A percentile compares a stretch with the other conserved stretches of the same genome.
Conservation (phyloP, 2,113 vertebrate genomes). For the Azemiops feae region DNA sequence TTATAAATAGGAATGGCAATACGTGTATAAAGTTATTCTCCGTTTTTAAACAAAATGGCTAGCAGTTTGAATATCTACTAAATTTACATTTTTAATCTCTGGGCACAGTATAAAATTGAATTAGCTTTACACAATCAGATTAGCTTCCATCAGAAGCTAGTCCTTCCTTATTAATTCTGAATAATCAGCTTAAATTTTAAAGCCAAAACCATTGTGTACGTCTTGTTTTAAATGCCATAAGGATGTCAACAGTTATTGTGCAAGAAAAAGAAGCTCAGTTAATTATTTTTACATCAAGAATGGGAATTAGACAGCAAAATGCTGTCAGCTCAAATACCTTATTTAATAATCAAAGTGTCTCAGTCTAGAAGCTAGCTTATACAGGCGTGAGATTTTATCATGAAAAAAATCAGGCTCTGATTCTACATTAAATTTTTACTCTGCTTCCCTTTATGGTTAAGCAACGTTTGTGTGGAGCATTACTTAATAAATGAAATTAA, state of each 20-base stretch:
- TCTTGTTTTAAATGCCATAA: conserved; percentile 55
- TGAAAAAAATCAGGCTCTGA: conserved; percentile 19
- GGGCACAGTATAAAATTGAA: background rate
- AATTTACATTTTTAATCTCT: conserved; percentile 14
- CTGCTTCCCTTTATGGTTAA: background rate
- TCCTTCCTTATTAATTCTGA: conserved; percentile 48
- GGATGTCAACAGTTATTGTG: conserved; percentile 44
- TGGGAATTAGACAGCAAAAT: conserved; percentile 43
- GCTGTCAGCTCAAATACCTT: conserved; percentile 28
- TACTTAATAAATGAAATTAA: background rate
- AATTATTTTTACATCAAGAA: conserved; percentile 61
- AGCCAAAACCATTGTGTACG: conserved; percentile 41
- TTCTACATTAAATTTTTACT: conserved; percentile 27
- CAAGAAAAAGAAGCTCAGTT: conserved; percentile 47
- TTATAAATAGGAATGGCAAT: background rate
- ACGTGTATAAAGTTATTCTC: background rate
- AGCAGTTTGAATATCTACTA: background rate
- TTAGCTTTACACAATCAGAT: conserved; percentile 26
- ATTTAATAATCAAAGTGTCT: conserved; percentile 36
- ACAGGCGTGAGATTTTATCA: conserved; percentile 10
- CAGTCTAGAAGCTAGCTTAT: conserved; percentile 6
- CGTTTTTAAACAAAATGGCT: background rate
- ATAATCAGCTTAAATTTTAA: conserved; percentile 52
- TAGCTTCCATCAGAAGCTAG: conserved; percentile 6
- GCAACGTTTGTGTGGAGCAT: background rate